Percentiles rank a stretch among this genome's conserved stretches.
phyloP scores from a whole-genome alignment of 2,113 vertebrate genomes.

The rat (Rattus norvegicus) region GRCr8 NC_086036.1:31169001-31169500 shows the following conservation, averaged over 20 bases:
- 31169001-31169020: neutral
- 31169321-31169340: constrained; percentile 48
- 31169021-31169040: constrained; percentile 16
- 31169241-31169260: neutral
- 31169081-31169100: neutral
- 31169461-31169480: constrained; percentile 11
- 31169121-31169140: neutral
- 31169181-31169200: neutral
- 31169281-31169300: constrained; percentile 1
- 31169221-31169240: neutral
- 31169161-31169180: constrained; percentile 16
- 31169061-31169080: neutral
- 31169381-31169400: constrained; percentile 70
- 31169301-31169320: constrained; percentile 53
- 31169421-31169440: constrained; percentile 56
- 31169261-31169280: constrained; percentile 8
- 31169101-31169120: neutral
- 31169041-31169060: neutral
- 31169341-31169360: constrained; percentile 54
- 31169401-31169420: constrained; percentile 78
- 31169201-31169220: neutral
- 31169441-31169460: constrained; percentile 55
- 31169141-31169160: neutral
- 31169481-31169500: constrained; percentile 51
- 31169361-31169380: constrained; percentile 80